A percentile compares a stretch with the other conserved stretches of the same genome.
Evolutionary conservation across 2,888 invertebrate genomes (phyloP).

Genomic region (Crepidodera aurea): DNA sequence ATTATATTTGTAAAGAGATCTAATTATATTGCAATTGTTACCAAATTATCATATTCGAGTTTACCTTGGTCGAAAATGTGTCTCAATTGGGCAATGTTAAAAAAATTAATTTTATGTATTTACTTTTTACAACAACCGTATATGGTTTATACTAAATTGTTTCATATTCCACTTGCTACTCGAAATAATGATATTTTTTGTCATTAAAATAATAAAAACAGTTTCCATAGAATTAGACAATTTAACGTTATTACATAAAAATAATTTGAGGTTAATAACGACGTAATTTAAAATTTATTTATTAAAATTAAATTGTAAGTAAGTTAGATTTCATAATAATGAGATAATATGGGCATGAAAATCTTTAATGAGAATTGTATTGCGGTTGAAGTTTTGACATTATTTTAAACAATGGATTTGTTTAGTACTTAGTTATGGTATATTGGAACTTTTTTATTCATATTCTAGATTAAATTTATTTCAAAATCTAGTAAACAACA

Average conservation of each 20-base stretch:
- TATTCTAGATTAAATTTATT: too few relatives aligned
- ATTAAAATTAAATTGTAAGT: conserved; percentile 14
- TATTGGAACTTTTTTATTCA: too few relatives aligned
- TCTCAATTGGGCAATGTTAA: conserved; percentile 11
- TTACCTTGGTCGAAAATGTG: conserved; percentile 16
- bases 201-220: conserved; percentile 15
- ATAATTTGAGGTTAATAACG: conserved; percentile 12
- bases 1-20: too few relatives aligned
- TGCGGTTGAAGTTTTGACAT: background rate
- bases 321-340: background rate
- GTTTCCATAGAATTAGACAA: conserved; percentile 11
- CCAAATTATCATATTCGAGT: background rate
- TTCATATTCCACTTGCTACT: conserved; percentile 10
- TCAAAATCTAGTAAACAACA: too few relatives aligned
- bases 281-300: conserved; percentile 12
- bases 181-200: conserved; percentile 17
- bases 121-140: conserved; percentile 7
- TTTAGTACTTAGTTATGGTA: too few relatives aligned
- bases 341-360: background rate
- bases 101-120: conserved; percentile 17
- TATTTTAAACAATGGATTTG: background rate
- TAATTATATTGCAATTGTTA: background rate
- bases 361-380: conserved; percentile 1
- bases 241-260: conserved; percentile 16
- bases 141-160: conserved; percentile 2